Base-by-base conservation (phyloP, 2,113 vertebrate genomes). In the Vireo altiloquus region DNA sequence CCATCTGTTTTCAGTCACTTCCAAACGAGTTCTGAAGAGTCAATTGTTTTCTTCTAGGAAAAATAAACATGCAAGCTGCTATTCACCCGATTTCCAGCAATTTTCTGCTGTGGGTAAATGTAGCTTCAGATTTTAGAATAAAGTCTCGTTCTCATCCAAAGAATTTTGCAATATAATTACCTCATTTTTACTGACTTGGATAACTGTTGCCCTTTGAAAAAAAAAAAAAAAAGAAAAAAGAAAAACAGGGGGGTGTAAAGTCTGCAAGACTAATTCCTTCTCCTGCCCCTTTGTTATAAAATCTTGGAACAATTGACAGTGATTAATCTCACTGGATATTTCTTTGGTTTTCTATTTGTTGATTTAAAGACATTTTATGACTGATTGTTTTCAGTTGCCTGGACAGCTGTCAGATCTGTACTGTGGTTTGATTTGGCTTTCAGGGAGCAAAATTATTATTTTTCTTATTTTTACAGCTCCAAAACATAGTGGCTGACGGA, bases 111-210 rank as follows among this genome's bases (percentile, higher is more conserved):
- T 80, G 96, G 96, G 86, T 96, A 96, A 94, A 91, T 74, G 87
- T 13, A 97, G 91, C 84, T 89, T 95, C 89, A 86, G 93, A 94
- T 96, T 97, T 96, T 92, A 96, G 91, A 93, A 66, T 54, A 35
- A 64, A 90, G 71, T 70, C 91, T 85, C 76, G 24, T 90, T 89
- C 93, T 66, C 64, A 94, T 95, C 97, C 97, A 98, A 95, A 91
- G 89, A 96, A 96, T 98, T 98, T 97, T 97, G 97, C 97, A 98
- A 98, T 65, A 79, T 95, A 83, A 87, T 98, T 90, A 98, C 96
- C 95, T 98, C 98, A 98, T 98, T 97, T 97, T 97, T 95, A 95
- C 97, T 97, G 96, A 97, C 96, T 98, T 96, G 96, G 94, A 97
- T 93, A 96, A 92, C 86, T 92, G 77, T 72, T 96, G 82, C 61